Evolutionary conservation across 2,888 invertebrate species (phyloP), one percentile per base, ranked within the genome.

Genomic region (Opisthograptis luteolata): DNA sequence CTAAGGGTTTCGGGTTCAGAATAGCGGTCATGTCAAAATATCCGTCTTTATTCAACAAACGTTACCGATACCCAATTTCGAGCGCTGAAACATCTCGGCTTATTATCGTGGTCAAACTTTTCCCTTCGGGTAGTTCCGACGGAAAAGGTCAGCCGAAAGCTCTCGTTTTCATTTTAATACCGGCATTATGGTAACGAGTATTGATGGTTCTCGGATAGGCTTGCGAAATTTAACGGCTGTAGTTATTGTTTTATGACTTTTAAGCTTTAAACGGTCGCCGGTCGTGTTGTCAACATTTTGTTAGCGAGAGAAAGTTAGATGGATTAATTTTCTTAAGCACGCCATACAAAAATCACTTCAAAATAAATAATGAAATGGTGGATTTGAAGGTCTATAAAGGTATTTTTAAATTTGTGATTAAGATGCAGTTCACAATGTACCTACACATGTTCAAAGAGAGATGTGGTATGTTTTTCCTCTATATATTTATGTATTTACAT

Each of bases 51-150:
- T 41, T 47, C 47, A 47, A 15, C 10, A 7, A 30, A 15, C 22
- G 30, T 22, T 15, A 5, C 24, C n/a, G 15, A 20, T 34, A 40
- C 28, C 14, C n/a, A 39, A 46, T n/a, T 35, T 41, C 9, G 9
- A 17, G 24, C 22, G 40, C 34, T 13, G 14, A 35, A 22, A 36
- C 36, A 35, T 28, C 15, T 42, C 7, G 9, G 24, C 27, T 44
- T 44, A 44, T 42, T 14, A 20, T 35, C 60, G 59, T 39, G 64
- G 63, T 61, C 66, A 56, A 60, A 62, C 61, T 62, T 60, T 60
- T 66, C 62, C 61, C 63, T 66, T 72, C 64, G 59, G 61, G 59
- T 75, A 77, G 79, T 76, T 73, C 77, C 70, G 67, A 49, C 54
- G 51, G 53, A 60, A 68, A 68, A 62, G 61, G 61, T 62, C 59